Percentiles rank a stretch among this genome's conserved stretches.
Evolutionary conservation across 2,888 invertebrate genomes (phyloP).

Genomic region (Taphrorychus bicolor): DNA sequence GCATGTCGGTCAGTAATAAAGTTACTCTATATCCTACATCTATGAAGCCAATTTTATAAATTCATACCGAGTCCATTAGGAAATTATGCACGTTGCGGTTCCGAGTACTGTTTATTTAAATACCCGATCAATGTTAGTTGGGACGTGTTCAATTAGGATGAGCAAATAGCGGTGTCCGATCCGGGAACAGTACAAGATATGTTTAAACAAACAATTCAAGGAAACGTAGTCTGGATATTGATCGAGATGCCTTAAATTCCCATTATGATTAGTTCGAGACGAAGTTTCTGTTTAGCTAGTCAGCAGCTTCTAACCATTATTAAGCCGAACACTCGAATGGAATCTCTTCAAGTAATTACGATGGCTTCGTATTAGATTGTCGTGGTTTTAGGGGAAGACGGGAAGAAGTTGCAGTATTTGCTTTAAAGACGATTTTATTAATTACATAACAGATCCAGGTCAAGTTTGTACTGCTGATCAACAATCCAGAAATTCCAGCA

Average conservation of each 20-base stretch:
- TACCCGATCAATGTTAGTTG: neutral
- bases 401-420: neutral
- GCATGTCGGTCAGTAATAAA: neutral
- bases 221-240: too few species aligned
- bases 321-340: neutral
- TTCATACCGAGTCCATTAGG: conserved; percentile 1
- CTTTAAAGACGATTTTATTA: too few species aligned
- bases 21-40: neutral
- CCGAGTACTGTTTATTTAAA: neutral
- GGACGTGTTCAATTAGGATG: too few species aligned
- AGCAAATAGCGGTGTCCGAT: too few species aligned
- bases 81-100: neutral
- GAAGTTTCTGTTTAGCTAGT: neutral
- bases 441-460: too few species aligned
- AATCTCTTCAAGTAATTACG: neutral
- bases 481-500: too few species aligned
- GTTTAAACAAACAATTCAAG: too few species aligned
- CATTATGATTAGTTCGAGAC: neutral
- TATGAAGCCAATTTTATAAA: conserved; percentile 3
- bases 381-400: neutral
- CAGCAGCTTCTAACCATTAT: neutral
- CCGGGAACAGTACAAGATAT: too few species aligned
- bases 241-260: neutral
- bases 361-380: neutral
- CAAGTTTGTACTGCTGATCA: too few species aligned